Percentiles rank a stretch among this genome's conserved stretches.
phyloP scores from a whole-genome alignment of 2,113 vertebrate species.

The Pimephales promelas region DNA sequence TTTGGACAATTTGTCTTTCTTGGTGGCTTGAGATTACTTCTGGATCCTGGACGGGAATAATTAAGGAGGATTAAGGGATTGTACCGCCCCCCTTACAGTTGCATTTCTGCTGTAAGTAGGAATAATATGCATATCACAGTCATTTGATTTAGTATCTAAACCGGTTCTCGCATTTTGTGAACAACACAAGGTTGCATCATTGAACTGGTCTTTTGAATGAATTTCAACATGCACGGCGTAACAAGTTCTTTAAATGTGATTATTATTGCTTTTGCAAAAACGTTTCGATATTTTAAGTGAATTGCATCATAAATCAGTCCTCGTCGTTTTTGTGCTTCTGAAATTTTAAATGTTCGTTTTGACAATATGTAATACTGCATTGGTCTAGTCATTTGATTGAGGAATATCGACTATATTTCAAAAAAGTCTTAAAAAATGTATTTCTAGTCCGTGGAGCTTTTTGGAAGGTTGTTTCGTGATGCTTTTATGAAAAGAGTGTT shows the following conservation, averaged over 20 bases:
- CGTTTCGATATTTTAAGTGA: background rate
- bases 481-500: background rate
- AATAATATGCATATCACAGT: constrained; percentile 18
- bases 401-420: background rate
- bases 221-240: background rate
- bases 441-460: background rate
- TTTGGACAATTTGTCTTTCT: constrained; percentile 20
- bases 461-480: background rate
- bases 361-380: background rate
- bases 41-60: constrained; percentile 26
- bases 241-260: no score
- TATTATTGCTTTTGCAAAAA: background rate
- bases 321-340: background rate
- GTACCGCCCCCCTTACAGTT: background rate
- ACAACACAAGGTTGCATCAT: background rate
- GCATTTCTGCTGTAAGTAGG: constrained; percentile 52
- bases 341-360: background rate
- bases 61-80: constrained; percentile 39
- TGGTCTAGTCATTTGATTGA: background rate
- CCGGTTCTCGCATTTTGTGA: background rate
- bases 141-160: no score
- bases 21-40: constrained; percentile 22
- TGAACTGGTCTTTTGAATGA: background rate
- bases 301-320: background rate
- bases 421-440: background rate